These are phyloP conservation scores for Tachysurus vachellii DNA, from an alignment of 2,113 vertebrate species.

Conservation along the genomic window DNA sequence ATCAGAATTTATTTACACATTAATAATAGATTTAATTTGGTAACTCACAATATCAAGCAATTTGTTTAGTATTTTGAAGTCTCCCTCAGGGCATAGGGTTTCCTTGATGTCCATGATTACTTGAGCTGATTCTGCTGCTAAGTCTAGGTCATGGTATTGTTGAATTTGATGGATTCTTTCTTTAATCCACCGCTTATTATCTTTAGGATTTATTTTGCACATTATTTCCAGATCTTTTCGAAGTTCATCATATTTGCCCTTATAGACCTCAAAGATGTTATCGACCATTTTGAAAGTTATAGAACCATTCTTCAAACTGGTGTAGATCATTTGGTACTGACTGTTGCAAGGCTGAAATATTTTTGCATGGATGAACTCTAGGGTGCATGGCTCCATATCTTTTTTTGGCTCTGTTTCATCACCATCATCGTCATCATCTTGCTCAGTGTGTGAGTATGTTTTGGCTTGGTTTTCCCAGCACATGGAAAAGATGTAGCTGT, in stretches of 20 bases:
- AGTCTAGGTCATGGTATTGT: constrained; percentile 85
- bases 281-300: constrained; percentile 78
- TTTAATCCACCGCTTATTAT: constrained; percentile 72
- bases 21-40: neutral
- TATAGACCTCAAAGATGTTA: constrained; percentile 73
- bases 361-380: constrained; percentile 10
- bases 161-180: constrained; percentile 79
- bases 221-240: constrained; percentile 70
- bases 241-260: constrained; percentile 70
- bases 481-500: constrained; percentile 77
- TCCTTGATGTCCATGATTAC: constrained; percentile 78
- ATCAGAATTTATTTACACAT: neutral
- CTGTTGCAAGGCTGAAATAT: constrained; percentile 69
- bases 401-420: neutral
- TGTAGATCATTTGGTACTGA: constrained; percentile 66
- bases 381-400: constrained; percentile 42
- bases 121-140: constrained; percentile 76
- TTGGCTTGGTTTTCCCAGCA: constrained; percentile 76
- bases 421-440: neutral
- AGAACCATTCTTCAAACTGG: constrained; percentile 70
- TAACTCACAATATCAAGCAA: constrained; percentile 79
- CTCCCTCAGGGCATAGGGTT: constrained; percentile 77
- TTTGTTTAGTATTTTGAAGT: constrained; percentile 79
- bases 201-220: constrained; percentile 56
- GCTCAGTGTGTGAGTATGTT: neutral